Conservation (phyloP, 92 coral and sea anemone species). For the Zoanthus sociatus region DNA sequence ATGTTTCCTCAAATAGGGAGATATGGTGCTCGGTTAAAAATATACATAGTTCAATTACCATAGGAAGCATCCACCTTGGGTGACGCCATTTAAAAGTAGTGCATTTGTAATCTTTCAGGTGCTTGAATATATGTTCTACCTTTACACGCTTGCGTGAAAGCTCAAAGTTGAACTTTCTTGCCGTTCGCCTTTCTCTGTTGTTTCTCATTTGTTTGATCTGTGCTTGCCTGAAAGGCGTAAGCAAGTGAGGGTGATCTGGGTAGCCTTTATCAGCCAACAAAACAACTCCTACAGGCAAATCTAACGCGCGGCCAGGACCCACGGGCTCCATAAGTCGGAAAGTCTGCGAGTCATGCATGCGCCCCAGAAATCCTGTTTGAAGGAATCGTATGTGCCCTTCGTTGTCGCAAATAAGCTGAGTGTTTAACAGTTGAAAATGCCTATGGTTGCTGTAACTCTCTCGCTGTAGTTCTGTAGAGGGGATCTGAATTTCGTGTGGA, state of each 20-base stretch:
- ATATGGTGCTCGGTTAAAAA: neutral
- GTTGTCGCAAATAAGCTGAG: too few relatives aligned
- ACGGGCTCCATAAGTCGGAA: conserved; percentile 49
- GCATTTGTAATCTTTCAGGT: neutral
- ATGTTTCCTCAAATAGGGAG: neutral
- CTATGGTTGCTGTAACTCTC: too few relatives aligned
- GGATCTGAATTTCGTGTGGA: neutral
- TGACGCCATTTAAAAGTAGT: neutral
- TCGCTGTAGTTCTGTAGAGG: conserved; percentile 5
- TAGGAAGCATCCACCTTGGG: neutral
- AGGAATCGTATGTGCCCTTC: conserved; percentile 47
- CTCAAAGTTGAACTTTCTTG: neutral
- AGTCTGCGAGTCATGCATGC: conserved; percentile 41
- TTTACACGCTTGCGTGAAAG: neutral
- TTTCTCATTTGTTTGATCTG: neutral
- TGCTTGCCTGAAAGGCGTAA: neutral
- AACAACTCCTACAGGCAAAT: conserved; percentile 20
- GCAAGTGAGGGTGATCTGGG: neutral
- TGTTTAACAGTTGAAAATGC: too few relatives aligned
- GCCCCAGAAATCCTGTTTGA: conserved; percentile 50
- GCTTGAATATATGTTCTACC: neutral
- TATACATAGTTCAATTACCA: neutral
- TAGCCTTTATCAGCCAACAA: neutral
- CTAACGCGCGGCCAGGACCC: conserved; percentile 13
- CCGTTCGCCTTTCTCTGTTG: neutral